Percentiles rank a stretch among this genome's conserved stretches.
Conservation (phyloP, 2,797 vertebrate species). For the Epinephelus coioides region DNA sequence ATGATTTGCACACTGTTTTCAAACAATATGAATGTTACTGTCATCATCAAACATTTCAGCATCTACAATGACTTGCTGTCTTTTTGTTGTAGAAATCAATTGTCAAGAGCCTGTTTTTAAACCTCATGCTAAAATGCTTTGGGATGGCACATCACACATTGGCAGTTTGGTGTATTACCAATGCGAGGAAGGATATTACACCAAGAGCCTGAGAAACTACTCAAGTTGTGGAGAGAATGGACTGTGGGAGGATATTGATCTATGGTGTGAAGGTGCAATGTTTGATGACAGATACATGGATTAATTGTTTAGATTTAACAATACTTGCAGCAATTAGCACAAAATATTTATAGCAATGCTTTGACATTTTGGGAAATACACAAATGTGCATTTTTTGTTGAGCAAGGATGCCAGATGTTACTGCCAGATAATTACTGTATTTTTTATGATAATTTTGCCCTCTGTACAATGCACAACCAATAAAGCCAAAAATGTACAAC, state of each 20-base stretch:
- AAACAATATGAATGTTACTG: background rate
- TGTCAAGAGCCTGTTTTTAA: conserved; percentile 84
- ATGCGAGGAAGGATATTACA: conserved; percentile 86
- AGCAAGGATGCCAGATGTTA: too few relatives aligned
- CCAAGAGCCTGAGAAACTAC: conserved; percentile 56
- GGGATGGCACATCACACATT: conserved; percentile 78
- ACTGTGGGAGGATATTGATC: conserved; percentile 77
- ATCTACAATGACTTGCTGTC: conserved; percentile 36
- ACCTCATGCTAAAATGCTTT: conserved; percentile 78
- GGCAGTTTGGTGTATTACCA: conserved; percentile 84
- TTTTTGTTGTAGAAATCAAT: conserved; percentile 84
- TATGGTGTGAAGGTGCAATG: conserved; percentile 84
- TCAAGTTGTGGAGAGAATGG: conserved; percentile 76
- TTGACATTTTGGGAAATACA: background rate
- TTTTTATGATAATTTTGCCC: too few relatives aligned
- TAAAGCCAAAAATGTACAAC: too few relatives aligned
- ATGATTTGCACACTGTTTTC: background rate
- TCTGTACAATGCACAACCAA: too few relatives aligned
- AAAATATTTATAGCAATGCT: background rate
- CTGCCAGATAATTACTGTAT: too few relatives aligned
- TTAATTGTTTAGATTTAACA: background rate
- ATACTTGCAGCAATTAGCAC: background rate
- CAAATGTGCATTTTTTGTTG: too few relatives aligned
- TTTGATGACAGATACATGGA: conserved; percentile 21
- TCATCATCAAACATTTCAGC: background rate